phyloP scores from a whole-genome alignment of 2,888 invertebrate genomes.

The Lamellibrachia columna region DNA sequence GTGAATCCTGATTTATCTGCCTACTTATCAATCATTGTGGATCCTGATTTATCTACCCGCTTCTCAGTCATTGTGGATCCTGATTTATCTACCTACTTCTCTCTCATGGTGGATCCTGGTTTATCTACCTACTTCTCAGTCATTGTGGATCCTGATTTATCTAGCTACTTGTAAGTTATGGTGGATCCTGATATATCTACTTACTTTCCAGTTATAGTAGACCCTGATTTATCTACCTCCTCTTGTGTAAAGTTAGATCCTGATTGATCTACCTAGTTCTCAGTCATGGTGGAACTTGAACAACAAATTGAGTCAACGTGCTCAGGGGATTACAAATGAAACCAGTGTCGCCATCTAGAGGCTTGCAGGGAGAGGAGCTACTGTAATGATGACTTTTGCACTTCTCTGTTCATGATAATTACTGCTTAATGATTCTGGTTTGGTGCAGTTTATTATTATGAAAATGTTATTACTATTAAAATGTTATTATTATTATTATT shows the following conservation, averaged over 20 bases:
- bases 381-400: too few species aligned
- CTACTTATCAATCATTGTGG: not conserved
- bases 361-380: too few species aligned
- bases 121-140: not conserved
- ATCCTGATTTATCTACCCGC: not conserved
- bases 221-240: not conserved
- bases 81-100: not conserved
- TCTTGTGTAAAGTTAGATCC: not conserved
- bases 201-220: not conserved
- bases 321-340: too few species aligned
- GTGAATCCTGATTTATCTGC: not conserved
- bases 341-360: too few species aligned
- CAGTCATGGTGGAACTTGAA: not conserved
- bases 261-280: not conserved
- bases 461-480: too few species aligned
- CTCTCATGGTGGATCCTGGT: not conserved
- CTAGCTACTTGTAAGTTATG: not conserved
- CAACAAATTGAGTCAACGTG: too few species aligned
- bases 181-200: not conserved
- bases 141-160: not conserved
- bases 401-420: too few species aligned
- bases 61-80: not conserved
- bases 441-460: too few species aligned
- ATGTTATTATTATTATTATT: too few species aligned
- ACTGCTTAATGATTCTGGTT: too few species aligned